Evolutionary conservation across 2,113 vertebrate genomes (phyloP).

Genomic region (Phyllostomus hastatus): DNA sequence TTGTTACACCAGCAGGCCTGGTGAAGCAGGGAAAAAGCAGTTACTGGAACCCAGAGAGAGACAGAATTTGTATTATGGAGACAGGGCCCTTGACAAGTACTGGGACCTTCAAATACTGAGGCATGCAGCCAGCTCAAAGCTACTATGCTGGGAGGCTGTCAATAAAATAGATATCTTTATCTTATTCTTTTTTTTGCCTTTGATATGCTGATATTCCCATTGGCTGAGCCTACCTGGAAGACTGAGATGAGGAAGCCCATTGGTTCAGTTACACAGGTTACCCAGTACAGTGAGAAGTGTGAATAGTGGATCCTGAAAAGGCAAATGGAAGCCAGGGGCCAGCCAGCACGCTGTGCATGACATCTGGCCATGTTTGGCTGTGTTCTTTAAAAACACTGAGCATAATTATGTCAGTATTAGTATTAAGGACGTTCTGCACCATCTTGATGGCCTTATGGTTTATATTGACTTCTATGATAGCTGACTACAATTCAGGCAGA

Average conservation of each 20-base stretch:
- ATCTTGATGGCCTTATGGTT: background rate
- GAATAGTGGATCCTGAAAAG: background rate
- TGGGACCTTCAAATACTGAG: background rate
- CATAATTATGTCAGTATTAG: background rate
- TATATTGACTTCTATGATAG: background rate
- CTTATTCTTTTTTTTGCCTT: background rate
- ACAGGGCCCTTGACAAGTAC: background rate
- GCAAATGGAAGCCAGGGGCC: background rate
- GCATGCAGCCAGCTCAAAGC: background rate
- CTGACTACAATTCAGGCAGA: background rate
- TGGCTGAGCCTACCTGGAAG: background rate
- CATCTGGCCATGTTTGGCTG: background rate
- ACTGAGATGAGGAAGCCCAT: background rate
- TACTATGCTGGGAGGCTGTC: background rate
- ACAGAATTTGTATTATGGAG: background rate
- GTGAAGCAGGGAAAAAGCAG: background rate
- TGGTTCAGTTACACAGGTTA: background rate
- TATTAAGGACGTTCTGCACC: background rate
- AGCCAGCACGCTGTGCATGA: background rate
- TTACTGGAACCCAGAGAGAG: background rate
- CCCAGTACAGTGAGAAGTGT: background rate
- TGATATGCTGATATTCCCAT: background rate
- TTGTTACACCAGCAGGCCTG: background rate
- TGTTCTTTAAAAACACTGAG: background rate
- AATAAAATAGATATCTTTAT: background rate